These are phyloP conservation scores for Origma solitaria DNA, from an alignment of 2,113 vertebrate species.

Conservation along the genomic window DNA sequence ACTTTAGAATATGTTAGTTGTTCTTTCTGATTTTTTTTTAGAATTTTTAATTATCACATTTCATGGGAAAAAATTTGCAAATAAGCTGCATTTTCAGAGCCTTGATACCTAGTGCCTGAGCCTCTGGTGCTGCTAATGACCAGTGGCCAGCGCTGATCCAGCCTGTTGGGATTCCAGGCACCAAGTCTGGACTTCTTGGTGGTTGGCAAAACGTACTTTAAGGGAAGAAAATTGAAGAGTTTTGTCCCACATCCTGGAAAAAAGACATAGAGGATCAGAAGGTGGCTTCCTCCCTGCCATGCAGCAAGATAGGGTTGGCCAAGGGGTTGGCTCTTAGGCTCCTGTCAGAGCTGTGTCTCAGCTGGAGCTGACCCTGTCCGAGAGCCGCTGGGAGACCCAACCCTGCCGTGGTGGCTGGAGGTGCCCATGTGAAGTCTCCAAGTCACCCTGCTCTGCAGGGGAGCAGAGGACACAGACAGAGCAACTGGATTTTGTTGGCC, in stretches of 20 bases:
- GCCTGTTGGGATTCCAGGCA: neutral
- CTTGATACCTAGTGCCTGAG: neutral
- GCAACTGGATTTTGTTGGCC: neutral
- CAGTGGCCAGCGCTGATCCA: neutral
- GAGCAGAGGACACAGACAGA: neutral
- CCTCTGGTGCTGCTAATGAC: neutral
- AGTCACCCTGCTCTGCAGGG: neutral
- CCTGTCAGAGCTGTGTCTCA: neutral
- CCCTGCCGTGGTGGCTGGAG: neutral
- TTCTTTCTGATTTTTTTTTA: neutral
- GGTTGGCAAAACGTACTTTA: neutral
- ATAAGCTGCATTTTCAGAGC: neutral
- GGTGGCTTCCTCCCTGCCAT: accelerated
- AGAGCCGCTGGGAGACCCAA: neutral
- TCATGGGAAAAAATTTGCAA: neutral
- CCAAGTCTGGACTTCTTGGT: neutral
- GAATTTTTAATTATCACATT: neutral
- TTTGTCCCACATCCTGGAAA: neutral
- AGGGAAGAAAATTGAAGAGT: neutral
- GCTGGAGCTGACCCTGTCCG: neutral
- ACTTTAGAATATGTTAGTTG: neutral
- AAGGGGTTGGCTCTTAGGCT: neutral
- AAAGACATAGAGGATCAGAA: neutral
- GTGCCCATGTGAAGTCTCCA: neutral
- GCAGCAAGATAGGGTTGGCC: neutral